Evolutionary conservation across 1,140 invertebrate genomes (phyloP), one percentile per base, ranked within the genome.

Genomic region (Drosophila tristis): DNA sequence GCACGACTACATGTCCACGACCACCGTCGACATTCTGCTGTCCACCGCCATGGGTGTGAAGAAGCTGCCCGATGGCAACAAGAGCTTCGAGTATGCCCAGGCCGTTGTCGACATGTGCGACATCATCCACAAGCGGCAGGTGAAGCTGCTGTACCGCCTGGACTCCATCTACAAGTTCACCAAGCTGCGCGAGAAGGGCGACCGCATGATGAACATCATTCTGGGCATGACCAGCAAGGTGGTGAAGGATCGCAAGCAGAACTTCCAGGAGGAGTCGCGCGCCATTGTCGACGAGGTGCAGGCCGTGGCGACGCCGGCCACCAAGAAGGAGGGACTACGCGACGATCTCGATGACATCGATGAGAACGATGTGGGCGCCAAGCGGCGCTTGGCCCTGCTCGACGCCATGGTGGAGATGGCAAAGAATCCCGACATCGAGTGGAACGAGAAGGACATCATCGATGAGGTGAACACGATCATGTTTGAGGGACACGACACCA

Each of bases 391-490:
- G 15, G 97, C 97, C 2, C 97, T 98, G 91, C 93, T 98, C 59
- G 97, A 98, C 90, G 93, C 97, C 43, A 93, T 98, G 93, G 93
- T 98, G 0, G 95, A 97, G 84, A 92, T 95, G 63, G 92, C 94
- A 16, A 93, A 94, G 73, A 95, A 94, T 26, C 92, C 92, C 2
- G 91, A 92, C 0, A 91, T 91, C 48, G 90, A 93, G 55, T 93
- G 97, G 48, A 95, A 94, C 8, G 94, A 97, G 57, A 93, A 95
- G 50, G 97, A 98, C 91, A 97, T 98, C 44, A 94, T 95, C 80
- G 96, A 97, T 90, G 95, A 97, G 94, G 96, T 97, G 0, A 95
- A 97, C 72, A 97, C 96, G 0, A 97, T 97, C 65, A 97, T 97
- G 91, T 92, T 84, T 20, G 68, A 96, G 96, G 97, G 97, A 39